Evolutionary conservation across 2,888 invertebrate species (phyloP), one percentile per base, ranked within the genome.

Genomic region (Drosophila ochracea): DNA sequence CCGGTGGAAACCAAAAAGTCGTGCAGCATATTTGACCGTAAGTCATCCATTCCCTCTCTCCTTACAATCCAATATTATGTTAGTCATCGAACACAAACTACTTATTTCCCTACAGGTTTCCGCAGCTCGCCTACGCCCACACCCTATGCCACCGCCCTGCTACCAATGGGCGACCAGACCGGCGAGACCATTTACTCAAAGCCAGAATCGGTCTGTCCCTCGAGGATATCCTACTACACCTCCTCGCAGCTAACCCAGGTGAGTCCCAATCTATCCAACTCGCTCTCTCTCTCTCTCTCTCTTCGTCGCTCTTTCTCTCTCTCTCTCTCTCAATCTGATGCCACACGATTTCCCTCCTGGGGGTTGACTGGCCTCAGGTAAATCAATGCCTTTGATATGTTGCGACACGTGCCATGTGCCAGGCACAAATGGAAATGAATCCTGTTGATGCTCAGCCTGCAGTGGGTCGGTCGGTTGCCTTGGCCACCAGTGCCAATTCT

Each of bases 181-280:
- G 83, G 65, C 37, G 83, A 83, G 71, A 75, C 83, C 52, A 83
- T 85, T 76, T 83, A 85, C 71, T 86, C 82, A 35, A 87, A 84
- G 49, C 83, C 89, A 16, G 90, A 92, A 82, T 95, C 95, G 62
- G 94, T 95, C 31, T 94, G 94, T 87, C 94, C 95, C 74, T 95
- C 95, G 79, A 94, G 95, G 85, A 95, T 96, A 60, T 96, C 96
- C 28, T 97, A 97, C 94, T 97, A 97, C 93, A 96, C 97, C 19
- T 96, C 96, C n/a, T 96, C 96, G 28, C 96, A 96, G 91, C 94
- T 96, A 78, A 96, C 96, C 78, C 95, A 96, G 90, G 94, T 96
- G 80, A 94, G 94, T 91, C 59, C 31, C 60, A 49, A 47, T 41
- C 28, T n/a, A 6, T 49, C 25, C 25, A 13, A 4, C n/a, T 35